phyloP scores from a whole-genome alignment of 2,888 invertebrate genomes.

The Drosophila barbarae region DNA sequence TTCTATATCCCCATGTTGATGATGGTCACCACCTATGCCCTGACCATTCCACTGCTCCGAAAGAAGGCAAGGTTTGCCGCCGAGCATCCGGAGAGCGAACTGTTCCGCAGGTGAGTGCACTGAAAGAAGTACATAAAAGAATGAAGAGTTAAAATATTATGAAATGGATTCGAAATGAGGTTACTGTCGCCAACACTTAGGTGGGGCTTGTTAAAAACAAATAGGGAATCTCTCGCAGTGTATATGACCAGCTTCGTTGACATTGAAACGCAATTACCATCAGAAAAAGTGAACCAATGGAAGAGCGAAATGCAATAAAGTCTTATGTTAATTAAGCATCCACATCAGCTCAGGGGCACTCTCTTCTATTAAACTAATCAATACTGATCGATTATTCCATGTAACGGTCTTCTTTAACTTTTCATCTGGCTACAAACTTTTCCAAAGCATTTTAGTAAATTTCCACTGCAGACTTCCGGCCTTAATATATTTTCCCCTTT shows the following conservation, averaged over 20 bases:
- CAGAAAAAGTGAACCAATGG: background rate
- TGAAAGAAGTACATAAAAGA: background rate
- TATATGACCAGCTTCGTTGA: background rate
- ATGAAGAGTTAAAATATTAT: background rate
- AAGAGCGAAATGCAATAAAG: conserved; percentile 1
- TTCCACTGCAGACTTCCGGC: background rate
- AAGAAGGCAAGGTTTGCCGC: conserved; percentile 88
- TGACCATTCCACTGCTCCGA: conserved; percentile 92
- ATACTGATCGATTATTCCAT: conserved; percentile 3
- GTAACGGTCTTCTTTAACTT: background rate
- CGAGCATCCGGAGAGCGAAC: conserved; percentile 83
- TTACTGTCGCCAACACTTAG: background rate
- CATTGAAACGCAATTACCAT: background rate
- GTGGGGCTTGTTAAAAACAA: background rate
- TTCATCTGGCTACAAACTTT: conserved; percentile 8
- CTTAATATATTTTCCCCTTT: background rate
- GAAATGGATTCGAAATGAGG: background rate
- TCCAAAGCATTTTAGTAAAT: background rate
- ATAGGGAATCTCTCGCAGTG: background rate
- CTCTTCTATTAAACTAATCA: conserved; percentile 1
- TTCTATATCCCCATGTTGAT: conserved; percentile 97
- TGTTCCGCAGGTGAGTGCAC: conserved; percentile 80
- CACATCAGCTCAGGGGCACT: background rate
- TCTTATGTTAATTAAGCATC: background rate
- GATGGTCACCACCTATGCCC: conserved; percentile 94